These are phyloP conservation scores for Beroe ovata DNA, from an alignment of 37 sponge, comb jelly and placozoan genomes.

Conservation along the genomic window DNA sequence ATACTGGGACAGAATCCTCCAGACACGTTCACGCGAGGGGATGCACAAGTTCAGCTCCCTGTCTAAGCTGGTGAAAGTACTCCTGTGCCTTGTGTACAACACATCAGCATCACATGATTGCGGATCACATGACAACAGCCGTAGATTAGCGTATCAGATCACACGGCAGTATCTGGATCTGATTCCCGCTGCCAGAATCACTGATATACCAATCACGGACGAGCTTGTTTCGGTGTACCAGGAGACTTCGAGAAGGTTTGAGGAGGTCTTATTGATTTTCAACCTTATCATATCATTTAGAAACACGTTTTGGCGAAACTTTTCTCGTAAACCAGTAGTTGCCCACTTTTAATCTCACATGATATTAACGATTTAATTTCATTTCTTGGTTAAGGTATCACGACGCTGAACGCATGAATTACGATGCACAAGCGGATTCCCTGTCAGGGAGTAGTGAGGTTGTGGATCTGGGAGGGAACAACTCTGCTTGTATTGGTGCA, in stretches of 20 bases:
- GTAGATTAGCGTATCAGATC: neutral
- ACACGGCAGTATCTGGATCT: neutral
- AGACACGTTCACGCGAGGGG: neutral
- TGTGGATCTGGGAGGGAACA: too few relatives aligned
- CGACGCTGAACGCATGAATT: too few relatives aligned
- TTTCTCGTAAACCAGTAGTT: too few relatives aligned
- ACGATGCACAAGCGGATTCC: too few relatives aligned
- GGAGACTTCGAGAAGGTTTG: neutral
- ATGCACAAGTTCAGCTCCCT: neutral
- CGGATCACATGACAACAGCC: neutral
- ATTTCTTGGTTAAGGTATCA: too few relatives aligned
- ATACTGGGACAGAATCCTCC: conserved; percentile 22
- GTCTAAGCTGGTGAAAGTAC: conserved; percentile 3
- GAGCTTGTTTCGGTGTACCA: conserved; percentile 1
- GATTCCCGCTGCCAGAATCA: neutral
- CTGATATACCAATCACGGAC: neutral
- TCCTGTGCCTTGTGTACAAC: conserved; percentile 5
- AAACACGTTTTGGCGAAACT: too few relatives aligned
- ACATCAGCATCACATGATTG: neutral
- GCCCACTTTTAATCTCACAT: too few relatives aligned
- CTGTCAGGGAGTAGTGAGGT: too few relatives aligned
- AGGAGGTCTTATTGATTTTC: too few relatives aligned
- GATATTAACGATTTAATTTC: too few relatives aligned
- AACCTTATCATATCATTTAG: too few relatives aligned
- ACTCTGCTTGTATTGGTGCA: too few relatives aligned